These are phyloP conservation scores for Eulemur rufifrons DNA, from an alignment of 2,113 vertebrate genomes.

Conservation along the genomic window DNA sequence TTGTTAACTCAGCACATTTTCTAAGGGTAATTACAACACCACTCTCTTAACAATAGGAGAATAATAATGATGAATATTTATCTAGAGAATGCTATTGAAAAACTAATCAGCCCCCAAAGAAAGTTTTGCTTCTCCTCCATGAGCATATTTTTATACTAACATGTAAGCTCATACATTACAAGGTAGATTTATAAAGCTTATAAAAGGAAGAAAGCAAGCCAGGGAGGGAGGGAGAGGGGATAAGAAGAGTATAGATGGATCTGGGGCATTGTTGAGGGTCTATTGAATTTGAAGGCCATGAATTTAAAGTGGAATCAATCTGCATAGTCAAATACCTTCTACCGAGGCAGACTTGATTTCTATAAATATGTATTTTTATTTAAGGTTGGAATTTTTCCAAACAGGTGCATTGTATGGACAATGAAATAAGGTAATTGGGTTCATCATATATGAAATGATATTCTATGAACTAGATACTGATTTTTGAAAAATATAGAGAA, in stretches of 20 bases:
- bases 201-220: not conserved
- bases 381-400: not conserved
- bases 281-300: not conserved
- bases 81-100: constrained; percentile 41
- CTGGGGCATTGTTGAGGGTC: not conserved
- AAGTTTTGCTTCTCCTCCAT: not conserved
- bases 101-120: not conserved
- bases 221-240: not conserved
- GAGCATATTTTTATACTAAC: not conserved
- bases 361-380: not conserved
- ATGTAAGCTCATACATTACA: constrained; percentile 55
- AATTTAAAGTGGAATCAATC: not conserved
- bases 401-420: not conserved
- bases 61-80: constrained; percentile 58
- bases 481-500: not conserved
- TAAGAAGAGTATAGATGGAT: not conserved
- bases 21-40: constrained; percentile 71
- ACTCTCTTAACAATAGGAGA: constrained; percentile 68
- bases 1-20: constrained; percentile 57
- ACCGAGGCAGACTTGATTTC: not conserved
- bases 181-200: constrained; percentile 47
- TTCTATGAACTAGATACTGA: not conserved
- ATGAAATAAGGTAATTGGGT: not conserved
- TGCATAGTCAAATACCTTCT: not conserved
- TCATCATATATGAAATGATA: not conserved